Percentiles rank a stretch among this genome's conserved stretches.
Evolutionary conservation across 2,888 invertebrate genomes (phyloP).

Genomic region (Leptinotarsa juncta): DNA sequence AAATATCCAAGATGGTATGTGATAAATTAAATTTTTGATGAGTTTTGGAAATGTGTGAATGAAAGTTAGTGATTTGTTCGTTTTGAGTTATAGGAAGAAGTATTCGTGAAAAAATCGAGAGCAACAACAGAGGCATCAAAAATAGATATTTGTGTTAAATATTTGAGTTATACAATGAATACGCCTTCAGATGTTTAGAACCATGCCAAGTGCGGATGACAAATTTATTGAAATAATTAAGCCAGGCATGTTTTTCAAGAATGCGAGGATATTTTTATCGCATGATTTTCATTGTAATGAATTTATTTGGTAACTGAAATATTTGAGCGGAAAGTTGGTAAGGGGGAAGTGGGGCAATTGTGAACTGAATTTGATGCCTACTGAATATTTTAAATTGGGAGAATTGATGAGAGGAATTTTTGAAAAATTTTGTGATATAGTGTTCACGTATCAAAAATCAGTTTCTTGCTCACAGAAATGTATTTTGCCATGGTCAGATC

Average conservation of each 20-base stretch:
- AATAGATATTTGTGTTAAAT: conserved; percentile 10
- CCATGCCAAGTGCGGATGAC: conserved; percentile 1
- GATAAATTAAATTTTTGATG: neutral
- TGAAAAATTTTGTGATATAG: no score
- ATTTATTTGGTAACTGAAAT: no score
- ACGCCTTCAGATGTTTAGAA: neutral
- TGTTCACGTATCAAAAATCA: no score
- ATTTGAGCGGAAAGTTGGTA: no score
- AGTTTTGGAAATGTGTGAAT: neutral
- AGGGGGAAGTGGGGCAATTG: no score
- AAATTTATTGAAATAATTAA: neutral
- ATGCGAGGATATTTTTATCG: neutral
- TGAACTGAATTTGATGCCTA: no score
- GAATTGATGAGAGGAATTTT: neutral
- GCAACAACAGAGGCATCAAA: neutral
- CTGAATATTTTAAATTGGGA: no score
- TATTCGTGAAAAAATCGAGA: neutral
- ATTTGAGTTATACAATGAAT: conserved; percentile 1
- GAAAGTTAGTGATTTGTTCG: neutral
- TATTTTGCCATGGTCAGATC: no score
- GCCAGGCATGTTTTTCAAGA: neutral
- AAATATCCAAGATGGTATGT: conserved; percentile 44
- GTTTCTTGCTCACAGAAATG: no score
- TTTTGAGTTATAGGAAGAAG: neutral
- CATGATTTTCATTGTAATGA: neutral